Conservation (phyloP, 2,888 invertebrate species). For the Cinara cedri region DNA sequence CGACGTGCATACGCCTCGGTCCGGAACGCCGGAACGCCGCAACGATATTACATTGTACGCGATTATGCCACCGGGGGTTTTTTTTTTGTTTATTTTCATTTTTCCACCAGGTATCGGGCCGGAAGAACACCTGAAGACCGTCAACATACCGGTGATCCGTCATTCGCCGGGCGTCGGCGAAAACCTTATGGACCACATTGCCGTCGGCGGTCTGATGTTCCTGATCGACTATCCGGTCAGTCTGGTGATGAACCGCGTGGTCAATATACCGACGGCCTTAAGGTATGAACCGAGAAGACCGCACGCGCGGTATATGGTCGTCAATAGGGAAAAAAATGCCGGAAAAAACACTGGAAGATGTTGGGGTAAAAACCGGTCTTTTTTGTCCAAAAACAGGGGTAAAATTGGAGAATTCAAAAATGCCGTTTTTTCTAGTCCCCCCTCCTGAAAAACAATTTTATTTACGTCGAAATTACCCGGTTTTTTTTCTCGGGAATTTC, state of each 20-base stretch:
- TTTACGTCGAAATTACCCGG: no score
- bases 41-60: neutral
- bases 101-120: conserved; percentile 79
- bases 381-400: no score
- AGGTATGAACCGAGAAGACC: conserved; percentile 62
- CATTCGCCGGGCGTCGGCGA: conserved; percentile 83
- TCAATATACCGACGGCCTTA: conserved; percentile 81
- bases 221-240: conserved; percentile 80
- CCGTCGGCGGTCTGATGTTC: conserved; percentile 83
- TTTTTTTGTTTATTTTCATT: neutral
- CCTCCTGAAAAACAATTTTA: no score
- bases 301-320: no score
- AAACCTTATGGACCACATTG: conserved; percentile 89
- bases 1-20: neutral
- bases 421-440: no score
- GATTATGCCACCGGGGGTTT: neutral
- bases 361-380: no score
- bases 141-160: conserved; percentile 75
- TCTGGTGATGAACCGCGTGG: conserved; percentile 78
- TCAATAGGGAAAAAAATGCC: no score
- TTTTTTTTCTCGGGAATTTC: no score
- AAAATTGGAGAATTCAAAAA: no score
- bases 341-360: no score
- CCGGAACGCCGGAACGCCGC: neutral
- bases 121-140: conserved; percentile 72